A percentile compares a stretch with the other conserved stretches of the same genome.
Conservation (phyloP, 1,140 invertebrate genomes). For the Triops cancriformis region DNA sequence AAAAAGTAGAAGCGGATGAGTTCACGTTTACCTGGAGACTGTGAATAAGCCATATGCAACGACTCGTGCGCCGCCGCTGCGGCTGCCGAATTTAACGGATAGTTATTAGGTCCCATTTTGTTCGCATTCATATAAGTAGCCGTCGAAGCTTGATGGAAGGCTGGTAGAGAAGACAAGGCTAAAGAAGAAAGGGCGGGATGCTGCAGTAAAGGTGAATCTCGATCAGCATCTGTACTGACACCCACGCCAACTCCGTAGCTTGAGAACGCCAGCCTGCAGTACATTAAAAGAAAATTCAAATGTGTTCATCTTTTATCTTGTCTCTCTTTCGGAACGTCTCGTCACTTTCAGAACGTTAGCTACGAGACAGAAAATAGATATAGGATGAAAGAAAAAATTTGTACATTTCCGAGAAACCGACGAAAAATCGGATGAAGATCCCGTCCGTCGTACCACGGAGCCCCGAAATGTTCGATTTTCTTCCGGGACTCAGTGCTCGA, state of each 20-base stretch:
- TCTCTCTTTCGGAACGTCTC: neutral
- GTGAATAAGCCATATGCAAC: neutral
- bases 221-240: neutral
- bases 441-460: too few relatives aligned
- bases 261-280: constrained; percentile 2
- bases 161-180: neutral
- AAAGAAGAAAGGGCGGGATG: neutral
- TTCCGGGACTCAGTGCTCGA: too few relatives aligned
- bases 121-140: neutral
- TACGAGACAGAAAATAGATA: too few relatives aligned
- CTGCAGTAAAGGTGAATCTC: neutral
- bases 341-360: neutral
- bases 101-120: neutral
- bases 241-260: neutral
- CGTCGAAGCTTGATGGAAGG: neutral
- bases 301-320: neutral
- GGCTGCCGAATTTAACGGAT: neutral
- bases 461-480: too few relatives aligned
- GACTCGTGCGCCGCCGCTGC: neutral
- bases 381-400: too few relatives aligned
- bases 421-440: too few relatives aligned
- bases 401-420: too few relatives aligned
- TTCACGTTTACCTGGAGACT: neutral
- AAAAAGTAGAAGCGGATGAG: neutral
- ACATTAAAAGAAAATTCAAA: neutral